Base-by-base conservation (phyloP, 2,888 invertebrate genomes). In the Trissolcus brochymenae region DNA sequence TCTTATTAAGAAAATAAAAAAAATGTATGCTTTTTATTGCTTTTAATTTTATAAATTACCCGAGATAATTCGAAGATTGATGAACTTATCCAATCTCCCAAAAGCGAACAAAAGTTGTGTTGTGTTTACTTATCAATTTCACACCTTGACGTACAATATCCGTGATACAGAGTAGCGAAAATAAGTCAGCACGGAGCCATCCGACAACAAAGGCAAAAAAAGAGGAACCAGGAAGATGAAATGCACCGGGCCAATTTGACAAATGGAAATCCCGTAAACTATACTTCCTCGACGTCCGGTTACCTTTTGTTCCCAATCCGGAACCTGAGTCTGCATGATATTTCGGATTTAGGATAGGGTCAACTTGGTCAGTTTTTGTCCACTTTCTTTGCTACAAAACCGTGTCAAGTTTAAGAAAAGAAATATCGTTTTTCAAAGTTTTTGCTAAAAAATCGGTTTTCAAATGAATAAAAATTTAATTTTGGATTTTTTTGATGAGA, bases 211-310 rank as follows among this genome's bases (percentile, higher is more conserved):
- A 51, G 57, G 40, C n/a, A 21, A n/a, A 71, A 56, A 56, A 62
- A 54, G 51, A 43, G 50, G 35, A 64, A 53, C 19, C 55, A 49
- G 59, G 65, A 66, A 67, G 65, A 61, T 55, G 41, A 59, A 51
- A 61, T 51, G 7, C 51, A 56, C 29, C 60, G 65, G 25, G 65
- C 56, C 60, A 67, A 49, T 60, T 49, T 16, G 46, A 74, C 57
- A 67, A 74, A 51, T 7, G 62, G 50, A 61, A 62, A 62, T 66
- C 67, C 67, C 53, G 57, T 67, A 49, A 53, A 67, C 57, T 68
- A 64, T 64, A 75, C 68, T 75, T 68, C 68, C 75, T 29, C 11
- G 49, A 74, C 59, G 59, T 57, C 68, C 68, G 75, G 67, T 53
- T 59, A 41, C 11, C 54, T 54, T 59, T 75, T 75, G 75, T 68